Conservation (phyloP, 2,797 vertebrate genomes). For the Scomberomorus guttatus region DNA sequence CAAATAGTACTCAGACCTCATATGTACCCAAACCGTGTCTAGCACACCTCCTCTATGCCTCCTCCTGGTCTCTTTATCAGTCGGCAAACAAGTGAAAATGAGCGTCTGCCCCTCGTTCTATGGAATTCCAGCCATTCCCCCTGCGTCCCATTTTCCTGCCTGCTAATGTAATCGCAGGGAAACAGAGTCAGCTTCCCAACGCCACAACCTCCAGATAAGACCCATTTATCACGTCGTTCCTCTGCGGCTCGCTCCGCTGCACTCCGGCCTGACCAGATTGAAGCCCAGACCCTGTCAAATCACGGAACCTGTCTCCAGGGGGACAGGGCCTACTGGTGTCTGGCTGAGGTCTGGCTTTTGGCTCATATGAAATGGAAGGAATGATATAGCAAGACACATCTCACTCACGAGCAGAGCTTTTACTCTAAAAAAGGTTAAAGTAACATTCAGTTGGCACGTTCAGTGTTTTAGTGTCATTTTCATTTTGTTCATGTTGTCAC, state of each 20-base stretch:
- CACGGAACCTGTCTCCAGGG: conserved; percentile 65
- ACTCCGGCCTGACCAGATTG: conserved; percentile 73
- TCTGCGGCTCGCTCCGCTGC: conserved; percentile 64
- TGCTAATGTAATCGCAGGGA: conserved; percentile 85
- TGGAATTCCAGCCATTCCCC: conserved; percentile 82
- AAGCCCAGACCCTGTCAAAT: conserved; percentile 75
- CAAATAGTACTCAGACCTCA: conserved; percentile 37
- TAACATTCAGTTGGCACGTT: neutral
- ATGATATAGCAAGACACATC: conserved; percentile 60
- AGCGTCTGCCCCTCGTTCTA: conserved; percentile 69
- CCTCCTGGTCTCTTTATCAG: conserved; percentile 74
- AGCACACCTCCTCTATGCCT: conserved; percentile 35
- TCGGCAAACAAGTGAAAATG: conserved; percentile 77
- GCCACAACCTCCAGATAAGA: conserved; percentile 84
- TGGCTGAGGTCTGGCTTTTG: conserved; percentile 67
- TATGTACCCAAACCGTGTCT: conserved; percentile 30
- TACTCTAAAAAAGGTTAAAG: conserved; percentile 23
- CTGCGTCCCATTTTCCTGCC: conserved; percentile 85
- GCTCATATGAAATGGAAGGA: conserved; percentile 60
- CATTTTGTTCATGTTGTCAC: conserved; percentile 17
- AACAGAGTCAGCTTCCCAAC: conserved; percentile 84
- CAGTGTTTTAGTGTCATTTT: conserved; percentile 1
- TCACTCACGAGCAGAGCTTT: conserved; percentile 35
- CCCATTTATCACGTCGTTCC: conserved; percentile 85
- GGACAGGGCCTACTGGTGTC: conserved; percentile 61